Percentiles rank a stretch among this genome's conserved stretches.
Evolutionary conservation across 2,113 vertebrate genomes (phyloP).

Genomic region (Salvator merianae): DNA sequence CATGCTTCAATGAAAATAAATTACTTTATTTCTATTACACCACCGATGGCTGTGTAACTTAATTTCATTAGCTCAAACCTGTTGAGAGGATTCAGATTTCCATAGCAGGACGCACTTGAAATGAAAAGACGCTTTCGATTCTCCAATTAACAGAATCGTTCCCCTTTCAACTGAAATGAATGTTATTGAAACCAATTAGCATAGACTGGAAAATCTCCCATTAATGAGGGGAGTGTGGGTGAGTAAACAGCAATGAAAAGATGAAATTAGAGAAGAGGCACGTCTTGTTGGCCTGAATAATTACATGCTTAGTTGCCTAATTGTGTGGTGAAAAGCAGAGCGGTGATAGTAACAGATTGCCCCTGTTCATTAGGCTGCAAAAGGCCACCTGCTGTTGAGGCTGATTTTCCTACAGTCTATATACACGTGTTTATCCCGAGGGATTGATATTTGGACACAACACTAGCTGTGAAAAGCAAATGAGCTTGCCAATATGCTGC

Average conservation of each 20-base stretch:
- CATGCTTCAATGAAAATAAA: conserved; percentile 98
- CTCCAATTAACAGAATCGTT: conserved; percentile 98
- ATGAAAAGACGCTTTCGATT: conserved; percentile 95
- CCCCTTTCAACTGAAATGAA: conserved; percentile 99
- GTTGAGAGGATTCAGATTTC: conserved; percentile 93
- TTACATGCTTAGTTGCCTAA: conserved; percentile 99
- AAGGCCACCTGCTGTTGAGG: conserved; percentile 99
- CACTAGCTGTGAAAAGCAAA: conserved; percentile 95
- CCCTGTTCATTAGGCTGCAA: conserved; percentile 98
- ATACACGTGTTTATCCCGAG: conserved; percentile 92
- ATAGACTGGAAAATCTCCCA: conserved; percentile 99
- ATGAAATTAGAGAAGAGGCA: conserved; percentile 99
- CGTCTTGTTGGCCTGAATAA: conserved; percentile 99
- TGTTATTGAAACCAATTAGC: conserved; percentile 99
- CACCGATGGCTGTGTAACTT: conserved; percentile 89
- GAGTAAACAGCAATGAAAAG: conserved; percentile 99
- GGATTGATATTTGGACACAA: conserved; percentile 92
- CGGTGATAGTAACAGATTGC: conserved; percentile 98
- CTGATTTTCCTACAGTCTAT: conserved; percentile 88
- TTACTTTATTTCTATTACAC: conserved; percentile 95
- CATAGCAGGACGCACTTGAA: conserved; percentile 92
- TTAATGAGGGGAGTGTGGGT: conserved; percentile 99
- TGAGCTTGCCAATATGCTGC: conserved; percentile 99
- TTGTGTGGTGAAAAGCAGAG: conserved; percentile 97
- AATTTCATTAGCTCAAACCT: conserved; percentile 99